phyloP scores from a whole-genome alignment of 37 sponge, comb jelly and placozoan species.

The Ianthella basta region DNA sequence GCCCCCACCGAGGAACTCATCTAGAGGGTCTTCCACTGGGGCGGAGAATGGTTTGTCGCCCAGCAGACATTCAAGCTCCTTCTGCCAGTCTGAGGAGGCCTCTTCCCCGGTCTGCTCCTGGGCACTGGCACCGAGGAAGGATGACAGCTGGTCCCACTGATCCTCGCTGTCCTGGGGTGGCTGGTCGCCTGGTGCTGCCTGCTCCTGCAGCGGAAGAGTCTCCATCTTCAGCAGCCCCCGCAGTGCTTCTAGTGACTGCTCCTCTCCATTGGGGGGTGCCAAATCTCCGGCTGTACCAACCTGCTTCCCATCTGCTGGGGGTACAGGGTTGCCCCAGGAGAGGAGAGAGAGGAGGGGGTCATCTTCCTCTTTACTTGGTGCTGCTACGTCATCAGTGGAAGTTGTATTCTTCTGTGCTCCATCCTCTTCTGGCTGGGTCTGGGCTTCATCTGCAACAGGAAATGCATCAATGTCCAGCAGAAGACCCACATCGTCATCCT shows the following conservation, averaged over 20 bases:
- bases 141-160: constrained; percentile 56
- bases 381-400: neutral
- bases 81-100: constrained; percentile 59
- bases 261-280: neutral
- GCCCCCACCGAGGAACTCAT: neutral
- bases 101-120: neutral
- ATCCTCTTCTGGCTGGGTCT: neutral
- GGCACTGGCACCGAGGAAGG: constrained; percentile 36
- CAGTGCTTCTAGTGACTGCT: constrained; percentile 6
- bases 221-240: constrained; percentile 21
- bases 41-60: neutral
- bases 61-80: constrained; percentile 39
- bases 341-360: neutral
- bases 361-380: neutral
- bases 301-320: neutral
- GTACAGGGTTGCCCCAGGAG: neutral
- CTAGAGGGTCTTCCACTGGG: neutral
- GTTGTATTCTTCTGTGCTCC: neutral
- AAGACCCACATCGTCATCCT: neutral
- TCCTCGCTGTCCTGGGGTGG: neutral
- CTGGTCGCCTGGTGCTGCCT: neutral
- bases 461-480: neutral
- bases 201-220: neutral
- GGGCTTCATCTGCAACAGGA: neutral
- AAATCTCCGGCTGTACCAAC: neutral